Base-by-base conservation (phyloP, 2,888 invertebrate species). In the Plagodis pulveraria region DNA sequence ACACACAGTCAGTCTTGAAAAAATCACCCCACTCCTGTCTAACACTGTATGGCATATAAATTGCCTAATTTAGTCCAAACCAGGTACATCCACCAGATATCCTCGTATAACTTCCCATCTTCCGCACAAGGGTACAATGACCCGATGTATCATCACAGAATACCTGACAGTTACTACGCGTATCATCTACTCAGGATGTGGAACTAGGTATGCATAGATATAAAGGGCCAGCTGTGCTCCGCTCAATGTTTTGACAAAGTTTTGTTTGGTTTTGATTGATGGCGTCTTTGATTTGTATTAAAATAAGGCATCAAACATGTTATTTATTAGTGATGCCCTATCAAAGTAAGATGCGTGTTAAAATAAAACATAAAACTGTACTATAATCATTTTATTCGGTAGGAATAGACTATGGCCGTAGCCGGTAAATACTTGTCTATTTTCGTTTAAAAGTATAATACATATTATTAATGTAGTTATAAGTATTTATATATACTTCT, bases 101-200 rank as follows among this genome's bases (percentile, higher is more conserved):
- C 55, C 62, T 63, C 60, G 55, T 48, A 22, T 22, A 55, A 63
- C 68, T 66, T 68, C 68, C 68, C 62, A 62, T 66, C 64, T 65
- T 68, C 67, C 67, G 65, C 32, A 43, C 22, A 46, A 42, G 66
- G 47, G 62, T 62, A 52, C 68, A 58, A 60, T 64, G 68, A 66
- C 66, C 68, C 55, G 58, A 56, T 34, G 55, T 42, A 42, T 11
- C 40, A 2, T 40, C 10, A 40, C 40, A 40, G 40, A 10, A 10
- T 40, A 40, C 10, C 6, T 40, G 2, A 40, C 10, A 40, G 40
- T 40, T 10, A 40, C 6, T 40, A 1, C 5, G 10, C 10, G 43
- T 54, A 62, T 50, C 47, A 52, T 41, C 48, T 32, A 35, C 56
- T 61, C 46, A 58, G 62, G 62, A 62, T 62, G 58, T 55, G 51